phyloP scores from a whole-genome alignment of 2,888 invertebrate species.

The Cistogaster globosa region DNA sequence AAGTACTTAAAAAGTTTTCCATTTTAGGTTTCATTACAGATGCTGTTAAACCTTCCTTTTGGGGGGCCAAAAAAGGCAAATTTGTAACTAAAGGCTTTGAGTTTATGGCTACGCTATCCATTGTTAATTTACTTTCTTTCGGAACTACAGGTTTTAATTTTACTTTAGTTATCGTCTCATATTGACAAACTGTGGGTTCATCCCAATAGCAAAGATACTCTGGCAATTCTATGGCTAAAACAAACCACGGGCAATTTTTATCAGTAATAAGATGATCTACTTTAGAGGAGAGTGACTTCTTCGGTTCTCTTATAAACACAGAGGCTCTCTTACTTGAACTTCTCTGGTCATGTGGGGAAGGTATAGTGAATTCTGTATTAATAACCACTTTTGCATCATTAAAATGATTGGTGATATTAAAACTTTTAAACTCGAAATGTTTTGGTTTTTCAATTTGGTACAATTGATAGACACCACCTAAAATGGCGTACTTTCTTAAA shows the following conservation, averaged over 20 bases:
- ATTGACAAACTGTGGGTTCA: constrained; percentile 78
- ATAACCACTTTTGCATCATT: constrained; percentile 70
- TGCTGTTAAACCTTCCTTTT: neutral
- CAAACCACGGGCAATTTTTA: constrained; percentile 73
- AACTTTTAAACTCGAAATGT: constrained; percentile 74
- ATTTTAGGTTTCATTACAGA: neutral
- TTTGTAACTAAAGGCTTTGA: neutral
- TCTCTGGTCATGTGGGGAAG: neutral
- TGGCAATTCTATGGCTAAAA: constrained; percentile 76
- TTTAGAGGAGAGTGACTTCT: neutral
- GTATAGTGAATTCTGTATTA: constrained; percentile 53
- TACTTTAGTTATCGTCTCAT: constrained; percentile 64
- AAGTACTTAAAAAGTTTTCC: neutral
- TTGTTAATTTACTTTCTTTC: too few species aligned
- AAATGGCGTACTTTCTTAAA: constrained; percentile 76
- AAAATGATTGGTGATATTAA: constrained; percentile 78
- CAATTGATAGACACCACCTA: constrained; percentile 80
- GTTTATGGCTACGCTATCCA: too few species aligned
- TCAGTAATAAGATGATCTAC: neutral
- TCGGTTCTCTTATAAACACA: neutral
- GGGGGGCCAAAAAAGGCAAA: neutral
- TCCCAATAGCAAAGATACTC: constrained; percentile 77
- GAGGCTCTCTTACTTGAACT: neutral
- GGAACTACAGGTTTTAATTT: neutral
- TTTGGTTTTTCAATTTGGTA: constrained; percentile 76